These are phyloP conservation scores for Drosophila grimshawi DNA, from an alignment of 1,140 invertebrate genomes.

Conservation along the genomic window DNA sequence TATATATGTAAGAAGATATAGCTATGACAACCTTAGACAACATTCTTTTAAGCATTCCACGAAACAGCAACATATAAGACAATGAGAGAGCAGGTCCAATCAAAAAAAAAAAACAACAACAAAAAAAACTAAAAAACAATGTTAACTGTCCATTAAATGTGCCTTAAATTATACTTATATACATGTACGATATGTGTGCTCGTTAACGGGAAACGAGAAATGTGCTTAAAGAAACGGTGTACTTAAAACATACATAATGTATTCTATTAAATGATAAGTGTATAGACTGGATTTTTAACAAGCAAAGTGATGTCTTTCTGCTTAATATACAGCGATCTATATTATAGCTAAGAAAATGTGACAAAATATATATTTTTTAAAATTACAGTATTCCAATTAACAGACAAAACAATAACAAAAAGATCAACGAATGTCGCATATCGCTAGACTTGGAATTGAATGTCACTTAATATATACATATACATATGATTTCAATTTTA, in stretches of 20 bases:
- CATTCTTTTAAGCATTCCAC: conserved; percentile 73
- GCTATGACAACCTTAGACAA: conserved; percentile 72
- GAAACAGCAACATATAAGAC: conserved; percentile 60
- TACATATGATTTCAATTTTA: conserved; percentile 23
- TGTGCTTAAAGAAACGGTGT: conserved; percentile 63
- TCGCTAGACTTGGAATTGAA: conserved; percentile 15
- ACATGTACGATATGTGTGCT: conserved; percentile 50
- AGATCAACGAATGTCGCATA: conserved; percentile 63
- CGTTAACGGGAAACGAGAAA: conserved; percentile 10
- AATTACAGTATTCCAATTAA: conserved; percentile 67
- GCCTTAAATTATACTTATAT: conserved; percentile 73
- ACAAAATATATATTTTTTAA: conserved; percentile 28
- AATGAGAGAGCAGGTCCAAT: conserved; percentile 80
- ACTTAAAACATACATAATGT: conserved; percentile 64
- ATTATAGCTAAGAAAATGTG: conserved; percentile 70
- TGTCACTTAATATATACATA: conserved; percentile 1
- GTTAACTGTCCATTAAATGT: conserved; percentile 79
- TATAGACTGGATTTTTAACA: conserved; percentile 75
- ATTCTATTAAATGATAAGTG: conserved; percentile 69
- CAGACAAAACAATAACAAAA: conserved; percentile 39
- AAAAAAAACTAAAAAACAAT: conserved; percentile 9
- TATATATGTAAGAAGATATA: conserved; percentile 59
- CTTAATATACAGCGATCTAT: conserved; percentile 73
- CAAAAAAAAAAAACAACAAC: conserved; percentile 49
- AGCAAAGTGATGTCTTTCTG: conserved; percentile 69